Evolutionary conservation across 92 coral and sea anemone species (phyloP).

Genomic region (Palythoa grandis): DNA sequence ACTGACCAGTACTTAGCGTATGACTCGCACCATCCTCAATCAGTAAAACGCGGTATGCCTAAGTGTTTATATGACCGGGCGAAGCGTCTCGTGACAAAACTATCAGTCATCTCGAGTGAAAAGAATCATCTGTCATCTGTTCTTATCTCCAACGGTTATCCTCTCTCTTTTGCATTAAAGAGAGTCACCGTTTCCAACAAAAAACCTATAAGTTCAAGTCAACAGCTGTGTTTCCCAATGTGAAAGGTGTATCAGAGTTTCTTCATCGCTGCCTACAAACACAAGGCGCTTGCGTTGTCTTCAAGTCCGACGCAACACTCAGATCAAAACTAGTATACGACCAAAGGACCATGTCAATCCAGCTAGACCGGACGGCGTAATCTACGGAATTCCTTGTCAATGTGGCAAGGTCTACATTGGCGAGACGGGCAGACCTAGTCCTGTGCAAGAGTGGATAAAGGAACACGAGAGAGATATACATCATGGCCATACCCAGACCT

Average conservation of each 20-base stretch:
- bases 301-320: neutral
- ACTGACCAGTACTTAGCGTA: no score
- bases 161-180: neutral
- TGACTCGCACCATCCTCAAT: conserved; percentile 44
- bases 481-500: no score
- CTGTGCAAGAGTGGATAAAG: no score
- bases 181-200: neutral
- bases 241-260: conserved; percentile 37
- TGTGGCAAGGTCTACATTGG: no score
- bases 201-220: conserved; percentile 5
- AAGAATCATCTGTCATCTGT: neutral
- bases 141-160: neutral
- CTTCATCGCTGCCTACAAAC: conserved; percentile 22
- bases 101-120: neutral
- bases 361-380: no score
- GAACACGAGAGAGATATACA: no score
- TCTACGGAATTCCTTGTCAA: no score
- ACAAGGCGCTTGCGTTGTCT: conserved; percentile 28
- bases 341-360: neutral
- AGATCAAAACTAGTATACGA: no score
- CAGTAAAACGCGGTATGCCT: conserved; percentile 17
- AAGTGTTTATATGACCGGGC: neutral
- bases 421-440: no score
- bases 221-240: conserved; percentile 25
- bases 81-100: neutral